Evolutionary conservation across 2,113 vertebrate species (phyloP).

Genomic region (Rafetus swinhoei): DNA sequence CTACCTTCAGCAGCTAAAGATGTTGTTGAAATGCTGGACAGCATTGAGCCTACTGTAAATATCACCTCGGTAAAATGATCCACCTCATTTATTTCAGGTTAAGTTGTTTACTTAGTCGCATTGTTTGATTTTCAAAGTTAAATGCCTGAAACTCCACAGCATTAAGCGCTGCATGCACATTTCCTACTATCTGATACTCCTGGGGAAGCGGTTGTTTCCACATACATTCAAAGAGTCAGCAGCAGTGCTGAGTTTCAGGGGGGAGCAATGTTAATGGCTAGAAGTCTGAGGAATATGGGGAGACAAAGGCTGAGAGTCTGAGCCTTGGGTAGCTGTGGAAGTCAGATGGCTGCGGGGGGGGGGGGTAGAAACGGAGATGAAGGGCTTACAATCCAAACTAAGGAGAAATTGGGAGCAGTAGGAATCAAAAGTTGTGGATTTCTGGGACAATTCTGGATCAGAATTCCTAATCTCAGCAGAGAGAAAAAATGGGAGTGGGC

Average conservation of each 20-base stretch:
- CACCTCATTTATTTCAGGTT: background rate
- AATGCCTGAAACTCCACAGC: rapidly evolving
- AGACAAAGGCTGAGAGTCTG: background rate
- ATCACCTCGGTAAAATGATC: background rate
- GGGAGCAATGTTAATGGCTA: constrained; percentile 10
- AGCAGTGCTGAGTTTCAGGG: background rate
- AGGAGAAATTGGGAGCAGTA: rapidly evolving
- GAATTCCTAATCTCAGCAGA: background rate
- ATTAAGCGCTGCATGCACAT: background rate
- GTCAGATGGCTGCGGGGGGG: background rate
- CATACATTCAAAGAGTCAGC: background rate
- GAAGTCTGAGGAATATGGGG: background rate
- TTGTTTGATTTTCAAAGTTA: rapidly evolving
- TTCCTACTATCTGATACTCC: background rate
- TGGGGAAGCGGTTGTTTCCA: rapidly evolving
- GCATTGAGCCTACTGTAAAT: background rate
- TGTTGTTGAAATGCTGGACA: background rate
- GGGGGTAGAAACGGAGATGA: background rate
- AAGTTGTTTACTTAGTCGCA: background rate
- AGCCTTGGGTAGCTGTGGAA: background rate
- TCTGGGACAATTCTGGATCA: rapidly evolving
- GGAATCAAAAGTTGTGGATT: background rate
- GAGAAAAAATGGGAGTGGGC: background rate
- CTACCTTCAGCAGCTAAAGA: background rate
- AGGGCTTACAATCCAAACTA: background rate